These are phyloP conservation scores for Calameuta filiformis DNA, from an alignment of 2,888 invertebrate species.

Conservation along the genomic window DNA sequence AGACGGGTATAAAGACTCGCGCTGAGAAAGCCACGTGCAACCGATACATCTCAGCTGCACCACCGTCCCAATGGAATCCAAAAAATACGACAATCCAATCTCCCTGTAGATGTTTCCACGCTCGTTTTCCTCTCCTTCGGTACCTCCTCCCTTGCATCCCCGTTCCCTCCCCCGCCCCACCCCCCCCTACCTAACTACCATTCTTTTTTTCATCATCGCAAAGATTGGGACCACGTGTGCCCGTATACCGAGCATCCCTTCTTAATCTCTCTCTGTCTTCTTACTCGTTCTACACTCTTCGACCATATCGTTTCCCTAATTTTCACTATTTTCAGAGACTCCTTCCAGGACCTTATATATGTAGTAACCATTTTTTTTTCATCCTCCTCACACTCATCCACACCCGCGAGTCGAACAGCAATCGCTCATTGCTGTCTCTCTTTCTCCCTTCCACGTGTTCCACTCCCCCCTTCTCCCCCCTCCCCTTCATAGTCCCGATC, in stretches of 20 bases:
- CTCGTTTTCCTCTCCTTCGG: constrained; percentile 14
- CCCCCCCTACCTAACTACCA: constrained; percentile 1
- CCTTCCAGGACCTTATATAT: background rate
- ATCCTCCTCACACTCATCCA: background rate
- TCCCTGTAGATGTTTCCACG: constrained; percentile 9
- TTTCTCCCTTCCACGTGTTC: background rate
- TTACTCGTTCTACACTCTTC: background rate
- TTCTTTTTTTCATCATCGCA: constrained; percentile 28
- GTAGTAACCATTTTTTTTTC: background rate
- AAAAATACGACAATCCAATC: constrained; percentile 46
- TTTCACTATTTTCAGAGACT: background rate
- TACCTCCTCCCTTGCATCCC: constrained; percentile 3
- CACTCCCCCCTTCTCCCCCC: background rate
- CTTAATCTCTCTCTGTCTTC: background rate
- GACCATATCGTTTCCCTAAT: background rate
- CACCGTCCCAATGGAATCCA: constrained; percentile 22
- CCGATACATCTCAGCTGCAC: constrained; percentile 59
- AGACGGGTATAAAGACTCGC: constrained; percentile 24
- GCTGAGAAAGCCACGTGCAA: constrained; percentile 52
- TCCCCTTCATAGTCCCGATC: background rate
- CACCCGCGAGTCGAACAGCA: background rate
- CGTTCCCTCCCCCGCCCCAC: background rate
- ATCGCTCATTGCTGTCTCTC: background rate
- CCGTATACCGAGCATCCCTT: background rate
- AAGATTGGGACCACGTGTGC: constrained; percentile 51